These are phyloP conservation scores for Eilema sororculum DNA, from an alignment of 2,888 invertebrate species.

Conservation along the genomic window DNA sequence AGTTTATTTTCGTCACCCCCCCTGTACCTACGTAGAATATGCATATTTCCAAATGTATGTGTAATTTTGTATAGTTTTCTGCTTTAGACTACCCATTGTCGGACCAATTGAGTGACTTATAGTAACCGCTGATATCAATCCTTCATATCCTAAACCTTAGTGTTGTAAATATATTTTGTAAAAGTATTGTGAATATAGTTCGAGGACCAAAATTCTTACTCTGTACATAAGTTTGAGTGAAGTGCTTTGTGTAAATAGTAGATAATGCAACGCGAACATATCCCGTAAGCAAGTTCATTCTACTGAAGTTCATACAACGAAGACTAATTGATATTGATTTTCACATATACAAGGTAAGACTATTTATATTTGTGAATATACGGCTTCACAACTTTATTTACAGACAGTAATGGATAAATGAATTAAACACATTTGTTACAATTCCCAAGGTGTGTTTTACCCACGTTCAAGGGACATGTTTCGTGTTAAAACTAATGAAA, in stretches of 20 bases:
- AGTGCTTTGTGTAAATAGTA: conserved; percentile 69
- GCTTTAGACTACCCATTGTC: conserved; percentile 56
- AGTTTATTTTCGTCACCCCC: conserved; percentile 68
- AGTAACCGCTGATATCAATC: conserved; percentile 69
- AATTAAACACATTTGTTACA: conserved; percentile 23
- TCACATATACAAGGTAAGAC: conserved; percentile 66
- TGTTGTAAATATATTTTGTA: conserved; percentile 50
- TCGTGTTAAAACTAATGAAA: conserved; percentile 41
- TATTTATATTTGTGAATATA: conserved; percentile 31
- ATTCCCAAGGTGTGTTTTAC: conserved; percentile 12
- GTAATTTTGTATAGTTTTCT: conserved; percentile 41
- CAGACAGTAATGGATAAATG: conserved; percentile 14
- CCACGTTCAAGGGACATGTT: conserved; percentile 19
- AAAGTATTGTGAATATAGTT: conserved; percentile 52
- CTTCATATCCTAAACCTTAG: conserved; percentile 56
- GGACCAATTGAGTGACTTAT: conserved; percentile 82
- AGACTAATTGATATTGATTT: conserved; percentile 68
- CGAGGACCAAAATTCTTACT: conserved; percentile 69
- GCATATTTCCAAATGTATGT: conserved; percentile 51
- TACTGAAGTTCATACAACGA: conserved; percentile 57
- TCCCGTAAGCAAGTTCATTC: conserved; percentile 41
- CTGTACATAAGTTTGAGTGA: conserved; percentile 51
- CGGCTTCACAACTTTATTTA: conserved; percentile 36
- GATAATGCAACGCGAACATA: conserved; percentile 53
- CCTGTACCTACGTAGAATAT: conserved; percentile 49